Conservation (phyloP, 2,888 invertebrate genomes). For the Epirrhoe alternata region DNA sequence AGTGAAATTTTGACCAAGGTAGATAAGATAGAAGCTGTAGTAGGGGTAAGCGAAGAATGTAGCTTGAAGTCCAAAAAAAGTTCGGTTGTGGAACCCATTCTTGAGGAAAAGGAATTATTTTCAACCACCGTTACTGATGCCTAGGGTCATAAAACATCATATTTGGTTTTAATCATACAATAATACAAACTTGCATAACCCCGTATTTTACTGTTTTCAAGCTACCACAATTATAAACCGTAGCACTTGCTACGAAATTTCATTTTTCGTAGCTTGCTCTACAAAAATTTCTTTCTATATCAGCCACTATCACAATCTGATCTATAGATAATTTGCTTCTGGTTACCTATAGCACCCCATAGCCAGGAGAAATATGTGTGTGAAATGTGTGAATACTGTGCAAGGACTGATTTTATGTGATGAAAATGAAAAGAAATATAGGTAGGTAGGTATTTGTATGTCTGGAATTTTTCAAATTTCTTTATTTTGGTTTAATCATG, state of each 20-base stretch:
- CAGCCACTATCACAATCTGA: too few species aligned
- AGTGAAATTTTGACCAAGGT: conserved; percentile 55
- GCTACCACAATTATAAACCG: too few species aligned
- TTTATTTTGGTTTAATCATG: conserved; percentile 43
- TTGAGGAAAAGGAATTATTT: conserved; percentile 45
- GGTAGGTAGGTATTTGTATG: background rate
- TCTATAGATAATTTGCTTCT: too few species aligned
- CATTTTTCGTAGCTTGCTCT: background rate
- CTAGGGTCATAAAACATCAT: conserved; percentile 1
- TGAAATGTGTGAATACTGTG: background rate
- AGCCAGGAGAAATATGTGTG: too few species aligned
- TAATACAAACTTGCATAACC: background rate
- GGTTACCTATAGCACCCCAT: too few species aligned
- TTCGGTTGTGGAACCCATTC: conserved; percentile 45
- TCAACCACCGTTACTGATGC: conserved; percentile 41
- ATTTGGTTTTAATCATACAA: background rate
- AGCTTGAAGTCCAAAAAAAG: conserved; percentile 52
- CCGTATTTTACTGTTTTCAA: background rate
- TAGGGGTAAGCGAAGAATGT: conserved; percentile 40
- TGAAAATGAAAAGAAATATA: conserved; percentile 1
- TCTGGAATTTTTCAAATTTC: conserved; percentile 13
- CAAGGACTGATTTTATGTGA: background rate
- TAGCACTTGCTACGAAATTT: background rate
- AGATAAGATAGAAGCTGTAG: conserved; percentile 54
- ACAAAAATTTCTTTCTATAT: too few species aligned